Percentiles rank a stretch among this genome's conserved stretches.
Evolutionary conservation across 2,888 invertebrate species (phyloP).

Genomic region (Mesorhabditis spiculigera): DNA sequence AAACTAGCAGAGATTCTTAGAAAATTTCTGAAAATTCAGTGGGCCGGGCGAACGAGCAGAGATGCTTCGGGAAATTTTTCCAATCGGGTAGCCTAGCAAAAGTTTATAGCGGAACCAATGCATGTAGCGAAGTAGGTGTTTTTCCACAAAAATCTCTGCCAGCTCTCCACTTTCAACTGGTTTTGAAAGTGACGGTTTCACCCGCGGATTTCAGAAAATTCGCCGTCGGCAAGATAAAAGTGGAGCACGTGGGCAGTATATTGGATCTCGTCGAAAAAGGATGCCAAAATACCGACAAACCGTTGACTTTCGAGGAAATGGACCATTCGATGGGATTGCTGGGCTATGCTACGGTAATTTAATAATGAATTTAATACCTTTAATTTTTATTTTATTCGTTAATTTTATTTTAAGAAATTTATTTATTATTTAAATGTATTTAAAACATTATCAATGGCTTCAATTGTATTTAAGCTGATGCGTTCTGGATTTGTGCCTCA

Average conservation of each 20-base stretch:
- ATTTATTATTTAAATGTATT: background rate
- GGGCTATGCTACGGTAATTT: conserved; percentile 36
- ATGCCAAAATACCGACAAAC: conserved; percentile 27
- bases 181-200: background rate
- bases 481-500: too few species aligned
- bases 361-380: background rate
- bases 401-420: background rate
- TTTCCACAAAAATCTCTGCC: too few species aligned
- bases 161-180: too few species aligned
- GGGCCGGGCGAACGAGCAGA: too few species aligned
- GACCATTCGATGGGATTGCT: conserved; percentile 43
- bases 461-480: too few species aligned
- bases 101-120: too few species aligned
- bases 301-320: conserved; percentile 45
- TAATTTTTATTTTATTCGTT: background rate
- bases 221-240: conserved; percentile 23
- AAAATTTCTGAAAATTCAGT: too few species aligned
- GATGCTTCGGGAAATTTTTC: too few species aligned
- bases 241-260: conserved; percentile 12
- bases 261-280: conserved; percentile 11
- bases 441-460: background rate
- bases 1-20: too few species aligned
- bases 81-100: too few species aligned
- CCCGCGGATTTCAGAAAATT: conserved; percentile 21
- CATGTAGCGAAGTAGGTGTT: too few species aligned